phyloP scores from a whole-genome alignment of 2,113 vertebrate genomes.

The Platichthys flesus region DNA sequence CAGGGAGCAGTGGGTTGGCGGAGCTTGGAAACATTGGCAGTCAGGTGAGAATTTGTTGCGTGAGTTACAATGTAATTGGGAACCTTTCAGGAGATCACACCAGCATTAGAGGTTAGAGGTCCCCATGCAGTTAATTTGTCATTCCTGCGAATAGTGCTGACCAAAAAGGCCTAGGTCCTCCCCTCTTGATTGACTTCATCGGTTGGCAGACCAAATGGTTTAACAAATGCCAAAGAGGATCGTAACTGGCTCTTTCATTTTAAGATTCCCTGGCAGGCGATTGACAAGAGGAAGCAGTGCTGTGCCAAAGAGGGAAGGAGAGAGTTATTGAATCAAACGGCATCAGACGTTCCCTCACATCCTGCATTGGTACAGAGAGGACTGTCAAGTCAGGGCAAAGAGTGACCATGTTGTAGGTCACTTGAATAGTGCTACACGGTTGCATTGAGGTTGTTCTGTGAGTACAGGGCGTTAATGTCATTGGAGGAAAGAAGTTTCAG shows the following conservation, averaged over 20 bases:
- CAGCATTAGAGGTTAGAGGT: not conserved
- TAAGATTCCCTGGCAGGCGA: slow-evolving; percentile 7
- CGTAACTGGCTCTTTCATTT: slow-evolving; percentile 3
- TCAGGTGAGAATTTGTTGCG: slow-evolving; percentile 17
- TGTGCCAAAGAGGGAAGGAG: slow-evolving; percentile 2
- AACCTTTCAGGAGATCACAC: slow-evolving; percentile 1
- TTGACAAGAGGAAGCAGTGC: not conserved
- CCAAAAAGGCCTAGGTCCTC: not conserved
- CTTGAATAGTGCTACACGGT: not conserved
- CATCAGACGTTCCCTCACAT: not conserved
- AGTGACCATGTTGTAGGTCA: slow-evolving; percentile 8
- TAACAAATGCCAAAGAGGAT: slow-evolving; percentile 12
- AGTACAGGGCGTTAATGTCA: not conserved
- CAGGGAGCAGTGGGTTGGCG: not conserved
- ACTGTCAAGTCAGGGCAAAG: slow-evolving; percentile 12
- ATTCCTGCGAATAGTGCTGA: not conserved
- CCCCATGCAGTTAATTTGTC: slow-evolving; percentile 4
- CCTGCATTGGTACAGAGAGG: not conserved
- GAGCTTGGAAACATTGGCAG: not conserved
- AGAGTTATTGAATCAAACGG: slow-evolving; percentile 21
- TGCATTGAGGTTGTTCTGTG: not conserved
- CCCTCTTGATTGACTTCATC: not conserved
- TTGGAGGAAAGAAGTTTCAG: not conserved
- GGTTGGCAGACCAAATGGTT: not conserved
- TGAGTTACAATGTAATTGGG: not conserved